Evolutionary conservation across 2,888 invertebrate genomes (phyloP).

Genomic region (Drosophila kanekoi): DNA sequence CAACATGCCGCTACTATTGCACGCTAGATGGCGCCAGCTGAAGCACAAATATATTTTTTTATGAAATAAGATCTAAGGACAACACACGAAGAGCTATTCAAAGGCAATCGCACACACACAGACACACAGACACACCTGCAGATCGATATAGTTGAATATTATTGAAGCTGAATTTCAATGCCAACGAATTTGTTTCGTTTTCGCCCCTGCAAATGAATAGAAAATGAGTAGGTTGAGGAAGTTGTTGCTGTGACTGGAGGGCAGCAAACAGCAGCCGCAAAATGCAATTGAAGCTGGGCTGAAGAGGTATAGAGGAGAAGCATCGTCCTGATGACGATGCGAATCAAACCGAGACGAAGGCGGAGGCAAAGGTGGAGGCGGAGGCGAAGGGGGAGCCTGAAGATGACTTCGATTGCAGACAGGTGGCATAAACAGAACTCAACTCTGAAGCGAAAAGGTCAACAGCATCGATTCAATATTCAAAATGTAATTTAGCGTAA

Average conservation of each 20-base stretch:
- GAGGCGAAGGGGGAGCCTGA: neutral
- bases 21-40: neutral
- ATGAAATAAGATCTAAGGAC: neutral
- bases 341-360: neutral
- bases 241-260: slow-evolving; percentile 2
- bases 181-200: slow-evolving; percentile 14
- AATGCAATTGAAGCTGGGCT: slow-evolving; percentile 40
- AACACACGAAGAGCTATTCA: neutral
- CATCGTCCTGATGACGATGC: neutral
- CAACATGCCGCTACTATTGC: neutral
- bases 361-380: neutral
- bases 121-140: neutral
- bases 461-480: slow-evolving; percentile 76
- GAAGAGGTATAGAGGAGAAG: slow-evolving; percentile 10
- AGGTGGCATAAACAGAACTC: slow-evolving; percentile 27
- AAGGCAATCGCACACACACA: neutral
- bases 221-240: neutral
- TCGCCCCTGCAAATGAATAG: slow-evolving; percentile 13
- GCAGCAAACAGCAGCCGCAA: slow-evolving; percentile 25
- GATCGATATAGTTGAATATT: slow-evolving; percentile 14
- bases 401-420: slow-evolving; percentile 29
- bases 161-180: slow-evolving; percentile 9
- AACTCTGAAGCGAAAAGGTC: slow-evolving; percentile 51
- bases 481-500: slow-evolving; percentile 80
- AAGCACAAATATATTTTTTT: neutral